Percentiles rank a stretch among this genome's conserved stretches.
phyloP scores from a whole-genome alignment of 2,113 vertebrate genomes.

The Callaeas wilsoni region DNA sequence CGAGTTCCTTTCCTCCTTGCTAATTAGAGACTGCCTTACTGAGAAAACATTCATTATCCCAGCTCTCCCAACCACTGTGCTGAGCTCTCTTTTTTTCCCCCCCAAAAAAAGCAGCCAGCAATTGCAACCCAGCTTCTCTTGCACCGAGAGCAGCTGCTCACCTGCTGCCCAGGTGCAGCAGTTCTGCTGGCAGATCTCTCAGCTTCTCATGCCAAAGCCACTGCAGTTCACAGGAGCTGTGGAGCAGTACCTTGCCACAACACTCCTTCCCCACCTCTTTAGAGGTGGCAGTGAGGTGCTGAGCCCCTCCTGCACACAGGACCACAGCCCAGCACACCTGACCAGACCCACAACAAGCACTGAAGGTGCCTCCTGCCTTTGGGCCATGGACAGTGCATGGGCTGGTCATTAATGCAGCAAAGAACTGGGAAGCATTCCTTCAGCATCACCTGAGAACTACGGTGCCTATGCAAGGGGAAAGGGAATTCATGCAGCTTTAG shows the following conservation, averaged over 20 bases:
- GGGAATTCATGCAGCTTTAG: background rate
- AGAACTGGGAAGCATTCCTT: background rate
- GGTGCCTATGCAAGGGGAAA: background rate
- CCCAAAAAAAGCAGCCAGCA: background rate
- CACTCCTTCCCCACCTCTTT: accelerated
- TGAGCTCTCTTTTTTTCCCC: background rate
- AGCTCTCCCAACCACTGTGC: background rate
- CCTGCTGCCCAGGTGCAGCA: background rate
- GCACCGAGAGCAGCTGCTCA: background rate
- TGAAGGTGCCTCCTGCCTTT: background rate
- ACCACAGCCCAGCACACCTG: background rate
- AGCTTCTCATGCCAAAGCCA: accelerated
- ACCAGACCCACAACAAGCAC: accelerated
- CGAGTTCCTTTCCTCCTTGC: background rate
- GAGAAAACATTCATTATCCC: background rate
- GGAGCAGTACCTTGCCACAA: accelerated
- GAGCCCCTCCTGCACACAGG: background rate
- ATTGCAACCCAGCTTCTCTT: background rate
- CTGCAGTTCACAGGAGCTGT: background rate
- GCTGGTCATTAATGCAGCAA: background rate
- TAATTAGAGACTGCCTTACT: background rate
- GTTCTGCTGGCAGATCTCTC: background rate
- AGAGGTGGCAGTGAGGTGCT: background rate
- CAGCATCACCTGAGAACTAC: background rate
- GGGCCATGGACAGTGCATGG: accelerated